These are phyloP conservation scores for Nematopogon swammerdamellus DNA, from an alignment of 2,888 invertebrate genomes.

Conservation along the genomic window DNA sequence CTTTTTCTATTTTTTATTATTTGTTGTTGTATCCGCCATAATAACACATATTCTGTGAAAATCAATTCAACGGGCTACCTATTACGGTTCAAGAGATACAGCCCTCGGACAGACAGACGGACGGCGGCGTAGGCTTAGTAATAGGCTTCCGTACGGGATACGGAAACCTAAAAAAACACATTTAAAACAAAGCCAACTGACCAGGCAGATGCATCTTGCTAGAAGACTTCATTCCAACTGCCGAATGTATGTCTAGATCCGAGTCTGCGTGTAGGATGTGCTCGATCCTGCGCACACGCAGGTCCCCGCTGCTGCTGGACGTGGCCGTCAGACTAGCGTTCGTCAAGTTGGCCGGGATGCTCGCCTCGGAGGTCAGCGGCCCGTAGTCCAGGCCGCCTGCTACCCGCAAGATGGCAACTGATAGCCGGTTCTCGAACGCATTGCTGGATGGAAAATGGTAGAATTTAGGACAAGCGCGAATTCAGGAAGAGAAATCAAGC, in stretches of 20 bases:
- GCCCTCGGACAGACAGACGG: too few relatives aligned
- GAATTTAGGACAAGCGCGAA: too few relatives aligned
- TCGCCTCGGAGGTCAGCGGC: conserved; percentile 25
- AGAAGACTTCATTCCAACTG: conserved; percentile 23
- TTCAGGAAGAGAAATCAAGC: too few relatives aligned
- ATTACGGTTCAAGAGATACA: too few relatives aligned
- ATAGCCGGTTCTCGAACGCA: conserved; percentile 88
- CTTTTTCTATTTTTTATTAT: too few relatives aligned
- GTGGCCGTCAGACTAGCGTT: conserved; percentile 35
- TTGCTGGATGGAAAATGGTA: conserved; percentile 65
- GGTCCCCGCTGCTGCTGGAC: conserved; percentile 37
- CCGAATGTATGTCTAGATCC: conserved; percentile 60
- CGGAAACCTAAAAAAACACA: too few relatives aligned
- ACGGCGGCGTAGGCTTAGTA: too few relatives aligned
- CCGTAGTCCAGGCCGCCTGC: conserved; percentile 83
- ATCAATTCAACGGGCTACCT: too few relatives aligned
- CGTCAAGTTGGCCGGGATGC: conserved; percentile 26
- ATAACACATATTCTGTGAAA: too few relatives aligned
- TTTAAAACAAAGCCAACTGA: conserved; percentile 17
- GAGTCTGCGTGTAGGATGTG: conserved; percentile 69
- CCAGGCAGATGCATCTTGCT: conserved; percentile 29
- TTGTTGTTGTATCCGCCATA: too few relatives aligned
- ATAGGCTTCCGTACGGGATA: too few relatives aligned
- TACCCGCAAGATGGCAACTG: conserved; percentile 85
- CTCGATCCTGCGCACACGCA: conserved; percentile 32